Conservation (phyloP, 2,888 invertebrate genomes). For the Lordiphosa andalusiaca region DNA sequence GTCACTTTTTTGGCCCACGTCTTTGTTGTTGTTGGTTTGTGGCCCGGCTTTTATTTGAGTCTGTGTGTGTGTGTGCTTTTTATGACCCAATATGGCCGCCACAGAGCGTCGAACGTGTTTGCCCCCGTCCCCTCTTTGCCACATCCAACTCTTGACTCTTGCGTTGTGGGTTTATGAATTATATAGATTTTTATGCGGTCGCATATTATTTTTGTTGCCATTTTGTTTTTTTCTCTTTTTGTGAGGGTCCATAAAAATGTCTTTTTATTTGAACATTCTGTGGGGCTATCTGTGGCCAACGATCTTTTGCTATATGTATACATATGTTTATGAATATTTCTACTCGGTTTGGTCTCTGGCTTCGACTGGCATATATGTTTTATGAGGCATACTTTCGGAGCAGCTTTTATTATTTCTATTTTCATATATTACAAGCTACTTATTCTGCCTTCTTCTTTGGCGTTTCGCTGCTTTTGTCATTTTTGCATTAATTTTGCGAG, state of each 20-base stretch:
- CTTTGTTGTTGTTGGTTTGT: constrained; percentile 43
- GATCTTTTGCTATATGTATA: constrained; percentile 47
- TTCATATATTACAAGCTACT: constrained; percentile 41
- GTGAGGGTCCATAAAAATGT: constrained; percentile 56
- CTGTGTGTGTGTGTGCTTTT: constrained; percentile 46
- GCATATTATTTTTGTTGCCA: constrained; percentile 72
- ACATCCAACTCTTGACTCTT: constrained; percentile 3
- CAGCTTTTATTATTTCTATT: constrained; percentile 58
- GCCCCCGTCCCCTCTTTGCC: constrained; percentile 13
- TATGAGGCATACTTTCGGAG: constrained; percentile 30
- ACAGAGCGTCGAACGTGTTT: constrained; percentile 61
- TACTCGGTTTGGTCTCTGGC: constrained; percentile 18
- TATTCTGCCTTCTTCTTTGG: constrained; percentile 32
- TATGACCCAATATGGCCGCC: constrained; percentile 75
- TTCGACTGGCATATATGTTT: constrained; percentile 56
- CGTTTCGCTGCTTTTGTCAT: constrained; percentile 67
- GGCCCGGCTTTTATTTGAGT: constrained; percentile 55
- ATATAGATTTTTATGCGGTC: constrained; percentile 73
- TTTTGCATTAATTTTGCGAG: constrained; percentile 65
- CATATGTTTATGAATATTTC: constrained; percentile 66
- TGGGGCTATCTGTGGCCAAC: constrained; percentile 26
- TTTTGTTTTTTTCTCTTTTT: constrained; percentile 28
- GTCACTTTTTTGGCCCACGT: constrained; percentile 50
- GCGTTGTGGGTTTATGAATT: constrained; percentile 63
- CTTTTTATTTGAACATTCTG: constrained; percentile 50